Conservation (phyloP, 2,113 vertebrate species). For the Pitta sordida region DNA sequence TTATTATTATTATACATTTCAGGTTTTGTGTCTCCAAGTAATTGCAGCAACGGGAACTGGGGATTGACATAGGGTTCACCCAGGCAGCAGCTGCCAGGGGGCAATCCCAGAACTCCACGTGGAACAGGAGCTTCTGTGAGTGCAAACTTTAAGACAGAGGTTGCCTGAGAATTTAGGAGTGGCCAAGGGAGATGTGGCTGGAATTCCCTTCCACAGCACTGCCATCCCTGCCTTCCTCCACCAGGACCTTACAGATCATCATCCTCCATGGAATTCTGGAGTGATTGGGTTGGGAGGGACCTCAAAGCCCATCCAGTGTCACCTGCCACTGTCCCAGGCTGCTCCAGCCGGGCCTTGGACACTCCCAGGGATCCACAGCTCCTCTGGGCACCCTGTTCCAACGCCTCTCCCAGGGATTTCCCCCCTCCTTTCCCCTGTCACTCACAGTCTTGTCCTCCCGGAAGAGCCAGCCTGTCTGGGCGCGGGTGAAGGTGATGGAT, state of each 20-base stretch:
- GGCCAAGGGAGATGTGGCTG: background rate
- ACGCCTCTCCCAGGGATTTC: background rate
- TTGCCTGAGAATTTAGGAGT: background rate
- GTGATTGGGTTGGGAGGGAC: background rate
- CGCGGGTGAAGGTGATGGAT: conserved; percentile 94
- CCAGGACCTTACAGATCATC: background rate
- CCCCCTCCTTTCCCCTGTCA: background rate
- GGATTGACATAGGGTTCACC: background rate
- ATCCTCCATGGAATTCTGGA: background rate
- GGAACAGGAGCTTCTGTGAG: background rate
- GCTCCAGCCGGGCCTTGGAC: background rate
- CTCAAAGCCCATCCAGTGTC: background rate
- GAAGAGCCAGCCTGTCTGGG: conserved; percentile 97
- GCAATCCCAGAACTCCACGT: background rate
- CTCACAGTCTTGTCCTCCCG: conserved; percentile 97
- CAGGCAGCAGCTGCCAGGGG: fast-evolving
- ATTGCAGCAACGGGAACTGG: fast-evolving
- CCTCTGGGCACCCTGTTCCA: background rate
- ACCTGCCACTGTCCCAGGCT: background rate
- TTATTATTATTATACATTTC: background rate
- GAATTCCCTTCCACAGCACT: background rate
- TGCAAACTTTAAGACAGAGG: background rate
- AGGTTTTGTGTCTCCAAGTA: background rate
- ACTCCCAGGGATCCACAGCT: background rate
- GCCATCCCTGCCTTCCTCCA: background rate